Evolutionary conservation across 2,113 vertebrate genomes (phyloP).

Genomic region (Gorilla gorilla): DNA sequence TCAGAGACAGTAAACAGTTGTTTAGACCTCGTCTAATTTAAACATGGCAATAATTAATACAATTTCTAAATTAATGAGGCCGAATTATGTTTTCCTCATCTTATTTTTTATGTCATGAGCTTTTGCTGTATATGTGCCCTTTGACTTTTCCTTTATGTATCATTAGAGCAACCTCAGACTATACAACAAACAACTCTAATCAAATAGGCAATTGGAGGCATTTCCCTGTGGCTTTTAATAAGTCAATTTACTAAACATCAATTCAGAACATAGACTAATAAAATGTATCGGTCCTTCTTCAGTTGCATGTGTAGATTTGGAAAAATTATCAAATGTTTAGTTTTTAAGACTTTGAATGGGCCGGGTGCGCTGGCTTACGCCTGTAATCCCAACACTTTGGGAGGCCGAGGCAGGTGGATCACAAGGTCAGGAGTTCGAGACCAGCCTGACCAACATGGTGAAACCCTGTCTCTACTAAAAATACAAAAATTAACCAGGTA

Average conservation of each 20-base stretch:
- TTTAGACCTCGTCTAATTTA: neutral
- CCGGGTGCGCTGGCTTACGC: too few relatives aligned
- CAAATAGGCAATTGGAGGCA: neutral
- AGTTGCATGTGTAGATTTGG: neutral
- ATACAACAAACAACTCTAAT: neutral
- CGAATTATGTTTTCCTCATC: neutral
- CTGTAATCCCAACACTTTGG: too few relatives aligned
- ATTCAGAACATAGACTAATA: neutral
- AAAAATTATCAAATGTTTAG: neutral
- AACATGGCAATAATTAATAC: neutral
- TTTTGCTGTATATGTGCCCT: neutral
- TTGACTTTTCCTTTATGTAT: neutral
- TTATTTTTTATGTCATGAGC: neutral
- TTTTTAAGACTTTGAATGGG: neutral
- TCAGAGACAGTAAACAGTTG: neutral
- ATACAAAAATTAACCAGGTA: too few relatives aligned
- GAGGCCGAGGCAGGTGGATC: too few relatives aligned
- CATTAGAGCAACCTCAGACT: neutral
- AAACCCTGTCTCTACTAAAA: too few relatives aligned
- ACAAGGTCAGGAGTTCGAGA: too few relatives aligned
- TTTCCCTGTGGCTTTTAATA: constrained; percentile 19
- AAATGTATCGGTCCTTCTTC: neutral
- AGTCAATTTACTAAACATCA: neutral
- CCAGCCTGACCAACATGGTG: too few relatives aligned
- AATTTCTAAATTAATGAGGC: constrained; percentile 25